These are phyloP conservation scores for Saguinus midas DNA, from an alignment of 2,113 vertebrate genomes.

Conservation along the genomic window DNA sequence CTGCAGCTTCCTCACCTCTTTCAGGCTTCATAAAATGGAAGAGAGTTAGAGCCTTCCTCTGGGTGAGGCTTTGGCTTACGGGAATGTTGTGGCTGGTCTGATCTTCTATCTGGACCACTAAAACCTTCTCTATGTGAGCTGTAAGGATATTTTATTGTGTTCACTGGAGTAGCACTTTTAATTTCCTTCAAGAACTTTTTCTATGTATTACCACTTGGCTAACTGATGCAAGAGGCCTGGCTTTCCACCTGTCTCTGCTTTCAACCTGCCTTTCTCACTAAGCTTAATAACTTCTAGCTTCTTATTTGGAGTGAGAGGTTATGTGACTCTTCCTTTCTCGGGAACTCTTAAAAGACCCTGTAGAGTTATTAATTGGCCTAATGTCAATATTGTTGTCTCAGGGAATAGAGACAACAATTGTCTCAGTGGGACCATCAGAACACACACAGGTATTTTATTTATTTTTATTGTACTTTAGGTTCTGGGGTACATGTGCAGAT, in stretches of 20 bases:
- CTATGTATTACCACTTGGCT: background rate
- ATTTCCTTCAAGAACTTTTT: background rate
- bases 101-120: background rate
- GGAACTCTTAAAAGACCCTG: background rate
- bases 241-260: background rate
- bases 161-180: background rate
- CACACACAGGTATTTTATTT: background rate
- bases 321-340: background rate
- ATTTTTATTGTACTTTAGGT: no score
- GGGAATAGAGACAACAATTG: no score
- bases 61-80: background rate
- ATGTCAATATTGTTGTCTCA: background rate
- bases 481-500: no score
- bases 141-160: background rate
- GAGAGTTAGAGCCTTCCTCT: background rate
- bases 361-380: background rate
- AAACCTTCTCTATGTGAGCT: background rate
- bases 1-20: background rate
- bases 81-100: background rate
- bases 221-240: background rate
- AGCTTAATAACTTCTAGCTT: background rate
- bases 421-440: no score
- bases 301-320: background rate
- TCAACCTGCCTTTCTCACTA: background rate
- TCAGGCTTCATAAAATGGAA: background rate